These are phyloP conservation scores for Pollenia griseotomentosa DNA, from an alignment of 2,888 invertebrate genomes.

Conservation along the genomic window DNA sequence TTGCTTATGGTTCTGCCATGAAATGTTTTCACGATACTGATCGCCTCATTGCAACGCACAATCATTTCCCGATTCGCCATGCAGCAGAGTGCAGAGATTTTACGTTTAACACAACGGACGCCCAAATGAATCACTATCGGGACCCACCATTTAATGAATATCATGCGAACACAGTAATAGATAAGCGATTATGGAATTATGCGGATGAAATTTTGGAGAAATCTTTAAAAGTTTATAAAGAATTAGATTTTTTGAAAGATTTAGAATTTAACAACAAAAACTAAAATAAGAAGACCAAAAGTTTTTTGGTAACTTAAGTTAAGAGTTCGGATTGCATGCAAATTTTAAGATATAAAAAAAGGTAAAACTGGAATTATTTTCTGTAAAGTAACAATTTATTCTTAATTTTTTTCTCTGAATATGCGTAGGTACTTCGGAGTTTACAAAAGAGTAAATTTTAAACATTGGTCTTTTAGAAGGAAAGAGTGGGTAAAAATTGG, in stretches of 20 bases:
- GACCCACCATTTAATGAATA: slow-evolving; percentile 92
- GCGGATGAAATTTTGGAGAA: slow-evolving; percentile 89
- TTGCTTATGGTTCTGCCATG: slow-evolving; percentile 94
- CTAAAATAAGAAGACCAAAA: background rate
- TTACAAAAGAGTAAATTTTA: too few species aligned
- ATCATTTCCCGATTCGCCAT: slow-evolving; percentile 95
- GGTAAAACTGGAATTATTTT: too few species aligned
- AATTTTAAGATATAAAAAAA: too few species aligned
- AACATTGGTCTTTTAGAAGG: too few species aligned
- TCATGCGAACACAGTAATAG: slow-evolving; percentile 90
- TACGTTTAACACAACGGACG: slow-evolving; percentile 91
- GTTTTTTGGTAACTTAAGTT: background rate
- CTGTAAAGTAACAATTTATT: too few species aligned
- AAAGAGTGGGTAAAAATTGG: too few species aligned
- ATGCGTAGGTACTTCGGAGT: too few species aligned
- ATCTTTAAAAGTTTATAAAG: slow-evolving; percentile 88
- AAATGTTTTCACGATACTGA: slow-evolving; percentile 97
- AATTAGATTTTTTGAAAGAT: slow-evolving; percentile 83
- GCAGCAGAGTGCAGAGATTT: slow-evolving; percentile 92
- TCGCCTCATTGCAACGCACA: slow-evolving; percentile 93
- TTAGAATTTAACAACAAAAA: background rate
- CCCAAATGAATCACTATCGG: slow-evolving; percentile 96
- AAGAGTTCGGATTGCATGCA: too few species aligned
- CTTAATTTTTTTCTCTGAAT: too few species aligned
- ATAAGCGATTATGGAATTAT: slow-evolving; percentile 93